phyloP scores from a whole-genome alignment of 2,888 invertebrate genomes.

The Brachypalpus laphriformis region DNA sequence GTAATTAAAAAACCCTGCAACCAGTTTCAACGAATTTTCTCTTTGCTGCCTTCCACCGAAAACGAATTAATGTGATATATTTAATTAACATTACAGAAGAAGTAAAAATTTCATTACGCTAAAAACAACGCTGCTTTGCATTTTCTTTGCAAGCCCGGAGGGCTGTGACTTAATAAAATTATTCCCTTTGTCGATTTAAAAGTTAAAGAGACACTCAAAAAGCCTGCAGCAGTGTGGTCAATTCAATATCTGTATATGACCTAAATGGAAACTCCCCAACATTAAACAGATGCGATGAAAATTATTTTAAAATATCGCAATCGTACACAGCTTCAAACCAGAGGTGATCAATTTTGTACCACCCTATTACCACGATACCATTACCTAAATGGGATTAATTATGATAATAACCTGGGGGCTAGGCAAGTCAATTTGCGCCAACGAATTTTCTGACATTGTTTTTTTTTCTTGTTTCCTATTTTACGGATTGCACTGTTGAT shows the following conservation, averaged over 20 bases:
- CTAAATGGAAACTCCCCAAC: background rate
- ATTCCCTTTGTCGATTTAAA: background rate
- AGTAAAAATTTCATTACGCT: background rate
- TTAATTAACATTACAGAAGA: constrained; percentile 29
- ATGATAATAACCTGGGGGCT: constrained; percentile 64
- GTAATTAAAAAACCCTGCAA: constrained; percentile 20
- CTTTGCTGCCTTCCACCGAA: background rate
- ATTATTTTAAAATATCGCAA: constrained; percentile 26
- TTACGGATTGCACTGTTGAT: constrained; percentile 65
- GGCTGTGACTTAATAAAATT: background rate
- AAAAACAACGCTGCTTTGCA: background rate
- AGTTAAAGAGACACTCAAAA: background rate
- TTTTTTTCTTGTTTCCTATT: constrained; percentile 36
- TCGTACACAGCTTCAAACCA: background rate
- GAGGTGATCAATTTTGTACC: constrained; percentile 57
- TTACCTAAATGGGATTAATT: constrained; percentile 68
- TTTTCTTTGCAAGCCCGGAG: background rate
- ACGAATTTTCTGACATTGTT: constrained; percentile 42
- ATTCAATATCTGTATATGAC: background rate
- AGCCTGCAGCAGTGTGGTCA: background rate
- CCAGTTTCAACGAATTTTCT: background rate
- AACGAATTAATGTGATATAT: constrained; percentile 9
- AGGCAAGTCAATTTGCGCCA: constrained; percentile 64
- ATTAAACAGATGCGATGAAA: background rate
- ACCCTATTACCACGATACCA: constrained; percentile 46